Conservation (phyloP, 2,888 invertebrate species). For the Pollenia angustigena region DNA sequence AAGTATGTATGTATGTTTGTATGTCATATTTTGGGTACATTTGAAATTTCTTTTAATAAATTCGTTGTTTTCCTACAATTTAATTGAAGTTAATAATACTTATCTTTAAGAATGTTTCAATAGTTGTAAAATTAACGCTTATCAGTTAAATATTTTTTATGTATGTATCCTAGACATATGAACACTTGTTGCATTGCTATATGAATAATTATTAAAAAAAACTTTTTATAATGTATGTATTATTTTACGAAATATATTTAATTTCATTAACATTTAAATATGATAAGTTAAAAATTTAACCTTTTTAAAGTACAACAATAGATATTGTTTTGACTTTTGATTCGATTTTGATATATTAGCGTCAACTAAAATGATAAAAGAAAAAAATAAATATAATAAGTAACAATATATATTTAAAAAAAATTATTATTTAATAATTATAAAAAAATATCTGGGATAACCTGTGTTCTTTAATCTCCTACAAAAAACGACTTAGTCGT, state of each 20-base stretch:
- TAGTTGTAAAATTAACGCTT: constrained; percentile 41
- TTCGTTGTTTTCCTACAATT: constrained; percentile 50
- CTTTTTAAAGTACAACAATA: neutral
- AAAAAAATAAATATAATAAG: neutral
- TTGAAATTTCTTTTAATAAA: constrained; percentile 44
- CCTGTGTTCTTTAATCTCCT: too few species aligned
- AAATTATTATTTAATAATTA: too few species aligned
- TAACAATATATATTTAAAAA: neutral
- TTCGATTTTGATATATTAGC: neutral
- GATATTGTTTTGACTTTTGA: neutral
- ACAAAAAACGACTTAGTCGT: too few species aligned
- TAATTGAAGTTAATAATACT: constrained; percentile 34
- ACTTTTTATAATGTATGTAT: neutral
- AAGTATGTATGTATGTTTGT: too few species aligned
- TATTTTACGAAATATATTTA: too few species aligned
- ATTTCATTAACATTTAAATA: neutral
- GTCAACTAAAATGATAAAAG: constrained; percentile 12
- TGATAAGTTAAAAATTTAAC: neutral
- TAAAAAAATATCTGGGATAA: too few species aligned
- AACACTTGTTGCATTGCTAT: constrained; percentile 8
- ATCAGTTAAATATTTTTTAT: constrained; percentile 35
- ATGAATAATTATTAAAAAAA: neutral
- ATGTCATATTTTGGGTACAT: neutral
- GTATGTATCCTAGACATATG: neutral
- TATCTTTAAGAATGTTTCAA: constrained; percentile 43